Base-by-base conservation (phyloP, 2,113 vertebrate genomes). In the Malurus alboscapulatus region DNA sequence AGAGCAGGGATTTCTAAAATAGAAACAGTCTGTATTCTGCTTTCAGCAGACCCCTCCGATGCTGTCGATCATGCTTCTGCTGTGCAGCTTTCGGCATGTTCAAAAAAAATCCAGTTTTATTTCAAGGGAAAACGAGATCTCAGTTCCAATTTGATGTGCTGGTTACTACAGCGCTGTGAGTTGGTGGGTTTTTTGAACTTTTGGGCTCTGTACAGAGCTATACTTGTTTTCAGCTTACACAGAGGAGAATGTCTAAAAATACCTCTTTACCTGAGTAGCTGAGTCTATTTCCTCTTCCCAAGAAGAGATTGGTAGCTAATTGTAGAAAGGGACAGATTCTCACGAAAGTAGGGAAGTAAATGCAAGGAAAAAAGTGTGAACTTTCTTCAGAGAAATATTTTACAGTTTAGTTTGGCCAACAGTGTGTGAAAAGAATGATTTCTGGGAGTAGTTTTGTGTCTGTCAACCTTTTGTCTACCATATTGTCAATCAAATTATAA, bases 101-200 rank as follows among this genome's bases (percentile, higher is more conserved):
- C 77, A 80, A 94, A 97, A 97, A 96, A 91, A 94, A 92, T 10
- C n/a, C 76, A 92, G 27, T 96, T 91, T 96, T 97, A 92, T 95
- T 97, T 97, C 91, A 96, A 91, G 79, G 65, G 80, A 95, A 96
- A 97, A 88, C 76, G 59, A 97, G 69, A 82, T 91, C 75, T 95
- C 73, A 65, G 67, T 87, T 51, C 63, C 25, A 73, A 4, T 67
- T 94, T 83, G 80, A 71, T 89, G 67, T 69, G 47, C 62, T 4
- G 5, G 40, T 80, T 92, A 74, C 47, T 90, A 72, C 50, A 67
- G 62, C 10, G 1, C 53, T 94, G 54, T 91, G 62, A 34, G 21
- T 51, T 94, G 32, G 29, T 74, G 92, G 3, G 0, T 15, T 53
- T 94, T 81, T 83, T 76, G 65, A 90, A 29, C 86, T 88, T 96